phyloP scores from a whole-genome alignment of 2,888 invertebrate genomes.

The Apamea anceps region DNA sequence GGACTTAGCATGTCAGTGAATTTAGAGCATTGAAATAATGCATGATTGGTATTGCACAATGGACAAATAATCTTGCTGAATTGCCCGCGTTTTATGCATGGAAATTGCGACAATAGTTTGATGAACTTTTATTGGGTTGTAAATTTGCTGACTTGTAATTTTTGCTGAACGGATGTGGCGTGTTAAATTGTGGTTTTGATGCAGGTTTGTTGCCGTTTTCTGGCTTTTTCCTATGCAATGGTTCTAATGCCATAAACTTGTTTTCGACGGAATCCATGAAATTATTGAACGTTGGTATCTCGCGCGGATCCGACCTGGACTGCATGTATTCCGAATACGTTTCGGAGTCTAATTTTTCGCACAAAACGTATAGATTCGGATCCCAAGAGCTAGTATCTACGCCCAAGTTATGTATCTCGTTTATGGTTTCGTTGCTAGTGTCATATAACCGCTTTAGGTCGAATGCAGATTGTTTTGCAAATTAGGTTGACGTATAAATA shows the following conservation, averaged over 20 bases:
- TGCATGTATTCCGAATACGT: conserved; percentile 1
- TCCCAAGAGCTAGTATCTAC: not conserved
- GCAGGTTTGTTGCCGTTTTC: not conserved
- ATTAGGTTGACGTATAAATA: no score
- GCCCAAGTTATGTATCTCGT: not conserved
- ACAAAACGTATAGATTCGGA: not conserved
- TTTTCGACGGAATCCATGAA: conserved; percentile 16
- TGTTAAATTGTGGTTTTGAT: not conserved
- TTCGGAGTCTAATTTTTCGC: not conserved
- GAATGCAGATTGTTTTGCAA: no score
- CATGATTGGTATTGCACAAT: no score
- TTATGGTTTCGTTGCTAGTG: not conserved
- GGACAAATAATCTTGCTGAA: not conserved
- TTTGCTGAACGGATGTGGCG: not conserved
- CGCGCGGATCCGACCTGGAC: no score
- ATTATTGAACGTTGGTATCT: not conserved
- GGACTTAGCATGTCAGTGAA: no score
- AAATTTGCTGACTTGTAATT: not conserved
- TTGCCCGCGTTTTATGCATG: conserved; percentile 1
- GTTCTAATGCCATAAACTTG: conserved; percentile 9
- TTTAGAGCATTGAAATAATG: no score
- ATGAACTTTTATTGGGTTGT: not conserved
- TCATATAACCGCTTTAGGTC: not conserved
- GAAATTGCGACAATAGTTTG: not conserved
- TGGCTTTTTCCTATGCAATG: not conserved